Evolutionary conservation across 2,113 vertebrate genomes (phyloP), one percentile per base, ranked within the genome.

Genomic region (Mesoclemmys tuberculata): DNA sequence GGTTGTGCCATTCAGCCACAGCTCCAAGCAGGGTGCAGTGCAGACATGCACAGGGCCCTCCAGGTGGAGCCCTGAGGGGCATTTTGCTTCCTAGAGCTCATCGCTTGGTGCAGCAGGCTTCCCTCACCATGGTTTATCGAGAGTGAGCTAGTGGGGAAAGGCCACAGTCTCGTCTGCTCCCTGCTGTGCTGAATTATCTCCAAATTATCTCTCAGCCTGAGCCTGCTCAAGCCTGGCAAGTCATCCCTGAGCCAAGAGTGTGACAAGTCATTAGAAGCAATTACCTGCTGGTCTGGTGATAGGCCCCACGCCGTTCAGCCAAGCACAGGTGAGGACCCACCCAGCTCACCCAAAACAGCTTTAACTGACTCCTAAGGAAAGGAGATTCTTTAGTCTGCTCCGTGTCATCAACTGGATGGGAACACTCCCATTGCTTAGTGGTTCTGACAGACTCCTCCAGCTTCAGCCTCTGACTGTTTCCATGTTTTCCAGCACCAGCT

Each of bases 91-190:
- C 29, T 58, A n/a, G 41, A n/a, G 4, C n/a, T 86, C 11, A 48
- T 3, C 51, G 6, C 27, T 46, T 46, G 12, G 19, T 6, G 52
- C 5, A 80, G n/a, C 4, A 24, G 51, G 8, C 0, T 1, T 41
- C 22, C 26, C 44, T 84, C 64, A 88, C 68, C 5, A 14, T 56
- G 1, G 22, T 51, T 80, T 84, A 14, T 11, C 46, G 38, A 54
- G 27, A 58, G 29, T 58, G 29, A 58, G 22, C 9, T 29, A 3
- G 24, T 11, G 31, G 44, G 4, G 4, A 77, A 0, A 1, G 7
- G 10, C 27, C 35, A 91, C 68, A 6, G 4, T 5, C 54, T 8
- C 31, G 78, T n/a, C n/a, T 77, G 6, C 48, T 64, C 29, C 18
- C 46, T 56, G 7, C 21, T 68, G 51, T 52, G 51, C 13, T 14